Evolutionary conservation across 1,140 invertebrate species (phyloP).

Genomic region (Augochlora pura): DNA sequence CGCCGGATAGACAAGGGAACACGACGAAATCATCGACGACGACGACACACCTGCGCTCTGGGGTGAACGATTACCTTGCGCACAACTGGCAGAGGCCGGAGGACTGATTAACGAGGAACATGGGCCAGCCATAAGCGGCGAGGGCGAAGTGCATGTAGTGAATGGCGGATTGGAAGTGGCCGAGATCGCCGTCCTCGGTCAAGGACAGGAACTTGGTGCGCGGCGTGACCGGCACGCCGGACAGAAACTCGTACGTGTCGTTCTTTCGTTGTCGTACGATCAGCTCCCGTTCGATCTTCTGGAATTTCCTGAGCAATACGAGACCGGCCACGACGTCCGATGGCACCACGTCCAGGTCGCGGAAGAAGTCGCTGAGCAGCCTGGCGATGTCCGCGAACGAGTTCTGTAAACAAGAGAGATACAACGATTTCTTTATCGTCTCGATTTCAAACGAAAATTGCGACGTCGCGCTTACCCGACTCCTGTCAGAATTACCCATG

Average conservation of each 20-base stretch:
- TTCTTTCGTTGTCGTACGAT: constrained; percentile 90
- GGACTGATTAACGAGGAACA: constrained; percentile 89
- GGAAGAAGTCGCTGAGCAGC: constrained; percentile 93
- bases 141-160: constrained; percentile 95
- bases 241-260: constrained; percentile 94
- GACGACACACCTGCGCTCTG: not conserved
- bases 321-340: constrained; percentile 94
- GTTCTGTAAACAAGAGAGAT: constrained; percentile 81
- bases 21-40: not conserved
- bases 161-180: constrained; percentile 88
- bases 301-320: constrained; percentile 90
- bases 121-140: constrained; percentile 95
- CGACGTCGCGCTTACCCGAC: constrained; percentile 85
- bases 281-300: constrained; percentile 89
- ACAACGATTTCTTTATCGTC: too few relatives aligned
- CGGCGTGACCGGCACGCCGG: constrained; percentile 92
- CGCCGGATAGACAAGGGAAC: too few relatives aligned
- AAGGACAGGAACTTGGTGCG: constrained; percentile 91
- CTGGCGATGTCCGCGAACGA: constrained; percentile 93
- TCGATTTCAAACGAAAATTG: too few relatives aligned
- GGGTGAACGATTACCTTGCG: constrained; percentile 84
- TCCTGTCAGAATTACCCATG: constrained; percentile 89
- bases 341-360: constrained; percentile 95
- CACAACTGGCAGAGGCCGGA: constrained; percentile 89
- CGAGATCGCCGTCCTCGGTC: constrained; percentile 87